A percentile compares a stretch with the other conserved stretches of the same genome.
Evolutionary conservation across 1,140 invertebrate species (phyloP).

Genomic region (Araneus ventricosus): DNA sequence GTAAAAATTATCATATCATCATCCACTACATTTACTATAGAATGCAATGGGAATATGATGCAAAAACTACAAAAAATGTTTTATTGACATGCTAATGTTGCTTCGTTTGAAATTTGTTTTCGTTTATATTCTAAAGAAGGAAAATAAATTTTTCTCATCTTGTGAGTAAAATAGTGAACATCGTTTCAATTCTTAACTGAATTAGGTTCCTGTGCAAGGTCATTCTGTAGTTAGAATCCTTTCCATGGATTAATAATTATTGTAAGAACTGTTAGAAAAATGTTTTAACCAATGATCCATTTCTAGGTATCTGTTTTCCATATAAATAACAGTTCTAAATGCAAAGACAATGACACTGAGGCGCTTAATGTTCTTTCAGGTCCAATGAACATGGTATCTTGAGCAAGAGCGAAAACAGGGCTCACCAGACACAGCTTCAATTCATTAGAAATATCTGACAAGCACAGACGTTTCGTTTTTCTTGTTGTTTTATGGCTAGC

Average conservation of each 20-base stretch:
- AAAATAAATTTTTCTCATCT: too few species aligned
- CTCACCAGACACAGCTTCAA: slow-evolving; percentile 28
- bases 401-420: slow-evolving; percentile 20
- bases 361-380: slow-evolving; percentile 37
- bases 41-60: too few species aligned
- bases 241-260: background rate
- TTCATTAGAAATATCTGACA: slow-evolving; percentile 68
- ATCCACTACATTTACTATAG: too few species aligned
- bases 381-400: slow-evolving; percentile 34
- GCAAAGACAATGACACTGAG: slow-evolving; percentile 22
- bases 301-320: background rate
- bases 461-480: slow-evolving; percentile 43
- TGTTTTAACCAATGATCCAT: slow-evolving; percentile 18
- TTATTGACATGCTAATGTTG: too few species aligned
- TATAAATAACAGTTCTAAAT: slow-evolving; percentile 10
- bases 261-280: background rate
- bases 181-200: too few species aligned
- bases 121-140: too few species aligned
- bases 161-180: too few species aligned
- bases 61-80: too few species aligned
- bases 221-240: too few species aligned
- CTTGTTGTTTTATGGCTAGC: slow-evolving; percentile 38
- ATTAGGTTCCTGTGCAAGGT: too few species aligned
- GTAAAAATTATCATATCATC: too few species aligned
- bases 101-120: too few species aligned